phyloP scores from a whole-genome alignment of 2,797 vertebrate species.

The Serranus cabrilla region DNA sequence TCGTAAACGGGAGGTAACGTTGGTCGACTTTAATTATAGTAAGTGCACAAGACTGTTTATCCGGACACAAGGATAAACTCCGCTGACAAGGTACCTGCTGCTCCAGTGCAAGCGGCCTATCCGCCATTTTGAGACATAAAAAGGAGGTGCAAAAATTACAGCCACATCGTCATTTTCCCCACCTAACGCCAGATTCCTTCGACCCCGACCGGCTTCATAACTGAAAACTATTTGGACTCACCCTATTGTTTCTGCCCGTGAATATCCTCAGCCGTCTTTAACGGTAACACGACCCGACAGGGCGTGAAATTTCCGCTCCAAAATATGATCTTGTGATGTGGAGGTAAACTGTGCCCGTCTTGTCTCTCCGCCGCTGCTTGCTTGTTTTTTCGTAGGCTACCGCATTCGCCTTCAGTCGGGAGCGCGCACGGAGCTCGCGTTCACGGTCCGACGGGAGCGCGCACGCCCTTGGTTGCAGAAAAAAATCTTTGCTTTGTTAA shows the following conservation, averaged over 20 bases:
- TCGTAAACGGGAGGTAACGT: neutral
- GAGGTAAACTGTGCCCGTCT: slow-evolving; percentile 74
- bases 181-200: slow-evolving; percentile 72
- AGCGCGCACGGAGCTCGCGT: slow-evolving; percentile 80
- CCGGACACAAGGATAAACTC: slow-evolving; percentile 38
- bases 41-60: neutral
- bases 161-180: slow-evolving; percentile 89
- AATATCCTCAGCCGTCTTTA: slow-evolving; percentile 58
- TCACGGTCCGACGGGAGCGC: slow-evolving; percentile 67
- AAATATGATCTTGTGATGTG: slow-evolving; percentile 69
- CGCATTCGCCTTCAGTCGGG: slow-evolving; percentile 81
- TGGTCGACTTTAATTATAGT: too few species aligned
- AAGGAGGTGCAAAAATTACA: slow-evolving; percentile 88
- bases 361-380: slow-evolving; percentile 67
- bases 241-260: slow-evolving; percentile 70
- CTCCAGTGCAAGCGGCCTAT: slow-evolving; percentile 91
- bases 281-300: slow-evolving; percentile 63
- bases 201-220: slow-evolving; percentile 26
- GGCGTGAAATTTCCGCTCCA: slow-evolving; percentile 72
- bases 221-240: slow-evolving; percentile 67
- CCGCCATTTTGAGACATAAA: slow-evolving; percentile 98
- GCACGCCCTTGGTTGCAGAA: slow-evolving; percentile 75
- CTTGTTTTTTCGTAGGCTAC: slow-evolving; percentile 79
- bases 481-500: neutral
- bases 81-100: slow-evolving; percentile 82